These are phyloP conservation scores for Tetrao urogallus DNA, from an alignment of 2,113 vertebrate genomes.

Conservation along the genomic window DNA sequence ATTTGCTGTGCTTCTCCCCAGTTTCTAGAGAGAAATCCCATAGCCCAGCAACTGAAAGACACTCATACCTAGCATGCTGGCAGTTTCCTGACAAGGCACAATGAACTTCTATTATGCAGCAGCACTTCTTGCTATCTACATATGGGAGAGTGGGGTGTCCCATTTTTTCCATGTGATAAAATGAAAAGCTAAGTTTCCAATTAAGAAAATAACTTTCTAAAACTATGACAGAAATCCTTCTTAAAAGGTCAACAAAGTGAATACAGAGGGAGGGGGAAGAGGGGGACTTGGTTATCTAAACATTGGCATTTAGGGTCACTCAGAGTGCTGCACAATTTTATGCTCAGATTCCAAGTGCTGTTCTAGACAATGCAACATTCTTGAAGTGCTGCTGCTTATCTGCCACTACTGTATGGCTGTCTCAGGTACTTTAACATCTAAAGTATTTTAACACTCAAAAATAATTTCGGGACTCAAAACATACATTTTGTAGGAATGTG, in stretches of 20 bases:
- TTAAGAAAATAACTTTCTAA: slow-evolving; percentile 5
- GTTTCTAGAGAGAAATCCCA: background rate
- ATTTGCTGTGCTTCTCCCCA: background rate
- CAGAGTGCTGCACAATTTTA: accelerated
- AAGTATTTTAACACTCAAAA: background rate
- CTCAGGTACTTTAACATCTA: background rate
- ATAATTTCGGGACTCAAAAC: background rate
- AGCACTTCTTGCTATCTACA: background rate
- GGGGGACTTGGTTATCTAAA: background rate
- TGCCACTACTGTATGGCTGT: background rate
- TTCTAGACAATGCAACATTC: background rate
- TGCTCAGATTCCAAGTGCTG: background rate
- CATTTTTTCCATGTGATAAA: background rate
- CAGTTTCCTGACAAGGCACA: background rate
- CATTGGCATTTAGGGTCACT: accelerated
- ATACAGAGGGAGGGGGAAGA: background rate
- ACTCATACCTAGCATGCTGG: background rate
- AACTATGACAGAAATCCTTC: background rate
- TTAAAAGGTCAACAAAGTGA: background rate
- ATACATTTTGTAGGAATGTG: background rate
- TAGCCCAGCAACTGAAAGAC: background rate
- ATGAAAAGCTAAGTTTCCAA: background rate
- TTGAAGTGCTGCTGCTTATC: background rate
- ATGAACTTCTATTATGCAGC: background rate
- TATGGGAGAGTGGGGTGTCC: no score